Conservation (phyloP, 1,140 invertebrate species). For the Danaus melanippus region DNA sequence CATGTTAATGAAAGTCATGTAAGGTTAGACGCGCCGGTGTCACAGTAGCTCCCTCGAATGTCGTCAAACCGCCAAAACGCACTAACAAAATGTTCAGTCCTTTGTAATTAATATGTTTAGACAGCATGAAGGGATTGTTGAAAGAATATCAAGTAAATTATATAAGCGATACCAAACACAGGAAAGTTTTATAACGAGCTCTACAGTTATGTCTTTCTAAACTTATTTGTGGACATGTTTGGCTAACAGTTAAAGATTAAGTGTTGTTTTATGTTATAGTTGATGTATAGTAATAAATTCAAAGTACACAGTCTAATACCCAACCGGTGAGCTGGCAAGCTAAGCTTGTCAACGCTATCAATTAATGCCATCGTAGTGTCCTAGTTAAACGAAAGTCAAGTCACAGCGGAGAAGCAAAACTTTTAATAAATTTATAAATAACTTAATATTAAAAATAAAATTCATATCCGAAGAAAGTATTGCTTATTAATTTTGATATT, state of each 20-base stretch:
- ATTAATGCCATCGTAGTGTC: conserved; percentile 50
- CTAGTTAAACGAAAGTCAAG: conserved; percentile 45
- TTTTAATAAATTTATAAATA: conserved; percentile 13
- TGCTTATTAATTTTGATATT: background rate
- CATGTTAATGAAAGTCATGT: conserved; percentile 33
- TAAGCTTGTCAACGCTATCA: conserved; percentile 48
- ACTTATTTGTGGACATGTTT: background rate
- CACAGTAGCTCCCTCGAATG: conserved; percentile 43
- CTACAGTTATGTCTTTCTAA: background rate
- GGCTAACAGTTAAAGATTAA: conserved; percentile 5
- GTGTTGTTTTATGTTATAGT: conserved; percentile 3
- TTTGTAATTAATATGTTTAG: no score
- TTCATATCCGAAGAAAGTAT: conserved; percentile 3
- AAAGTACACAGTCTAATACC: conserved; percentile 12
- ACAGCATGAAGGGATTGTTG: no score
- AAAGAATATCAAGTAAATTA: no score
- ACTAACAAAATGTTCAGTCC: no score
- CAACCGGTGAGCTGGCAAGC: conserved; percentile 21
- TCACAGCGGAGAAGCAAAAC: conserved; percentile 16
- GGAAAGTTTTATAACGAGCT: conserved; percentile 9
- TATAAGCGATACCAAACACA: conserved; percentile 6
- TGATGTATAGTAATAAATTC: conserved; percentile 14
- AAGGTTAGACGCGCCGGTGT: conserved; percentile 37
- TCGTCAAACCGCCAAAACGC: conserved; percentile 28
- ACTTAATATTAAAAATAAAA: background rate